These are phyloP conservation scores for Plutomurus gul DNA, from an alignment of 1,140 invertebrate species.

Conservation along the genomic window DNA sequence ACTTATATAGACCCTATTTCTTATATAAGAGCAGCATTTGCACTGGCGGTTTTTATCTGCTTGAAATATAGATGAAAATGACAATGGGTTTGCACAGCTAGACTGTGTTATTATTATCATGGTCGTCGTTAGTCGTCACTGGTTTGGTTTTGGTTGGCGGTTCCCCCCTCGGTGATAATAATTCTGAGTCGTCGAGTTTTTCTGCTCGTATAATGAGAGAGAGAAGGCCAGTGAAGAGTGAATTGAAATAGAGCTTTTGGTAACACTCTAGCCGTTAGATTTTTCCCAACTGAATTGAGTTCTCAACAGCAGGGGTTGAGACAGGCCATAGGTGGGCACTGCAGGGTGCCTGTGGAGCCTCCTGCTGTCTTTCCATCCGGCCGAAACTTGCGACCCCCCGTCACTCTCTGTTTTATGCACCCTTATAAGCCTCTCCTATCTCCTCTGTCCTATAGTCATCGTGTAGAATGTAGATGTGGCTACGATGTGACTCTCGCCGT, in stretches of 20 bases:
- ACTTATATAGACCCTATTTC: neutral
- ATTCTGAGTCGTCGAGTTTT: slow-evolving; percentile 15
- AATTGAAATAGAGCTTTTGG: slow-evolving; percentile 40
- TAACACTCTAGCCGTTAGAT: slow-evolving; percentile 48
- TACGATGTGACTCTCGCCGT: slow-evolving; percentile 8
- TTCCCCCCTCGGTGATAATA: slow-evolving; percentile 42
- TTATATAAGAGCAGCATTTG: neutral
- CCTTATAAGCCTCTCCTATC: slow-evolving; percentile 25
- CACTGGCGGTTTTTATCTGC: slow-evolving; percentile 7
- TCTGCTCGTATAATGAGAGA: slow-evolving; percentile 24
- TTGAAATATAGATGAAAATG: slow-evolving; percentile 13
- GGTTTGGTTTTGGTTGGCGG: slow-evolving; percentile 17
- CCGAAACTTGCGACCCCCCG: slow-evolving; percentile 47
- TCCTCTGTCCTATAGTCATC: slow-evolving; percentile 31
- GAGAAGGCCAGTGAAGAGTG: neutral
- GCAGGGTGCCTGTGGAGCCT: slow-evolving; percentile 34
- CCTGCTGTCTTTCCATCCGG: slow-evolving; percentile 47
- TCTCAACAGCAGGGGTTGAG: slow-evolving; percentile 50
- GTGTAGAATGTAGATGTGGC: neutral
- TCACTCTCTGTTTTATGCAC: slow-evolving; percentile 44
- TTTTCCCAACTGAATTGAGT: slow-evolving; percentile 51
- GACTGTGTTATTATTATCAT: slow-evolving; percentile 36
- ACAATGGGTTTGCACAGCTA: slow-evolving; percentile 28
- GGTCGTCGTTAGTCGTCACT: slow-evolving; percentile 7
- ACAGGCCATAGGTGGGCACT: slow-evolving; percentile 50